Conservation (phyloP, 2,113 vertebrate species). For the Notarius quadriscutis region DNA sequence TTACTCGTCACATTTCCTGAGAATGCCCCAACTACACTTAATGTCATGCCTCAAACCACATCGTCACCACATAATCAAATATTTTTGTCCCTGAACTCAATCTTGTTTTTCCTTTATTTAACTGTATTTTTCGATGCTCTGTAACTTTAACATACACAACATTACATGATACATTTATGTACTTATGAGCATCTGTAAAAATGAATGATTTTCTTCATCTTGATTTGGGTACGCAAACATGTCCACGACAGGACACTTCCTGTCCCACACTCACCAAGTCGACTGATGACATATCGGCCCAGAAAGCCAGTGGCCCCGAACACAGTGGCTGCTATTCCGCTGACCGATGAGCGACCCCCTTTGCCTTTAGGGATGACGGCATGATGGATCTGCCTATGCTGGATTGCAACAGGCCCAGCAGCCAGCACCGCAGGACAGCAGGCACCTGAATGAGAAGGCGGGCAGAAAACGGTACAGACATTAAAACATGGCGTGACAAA, state of each 20-base stretch:
- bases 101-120: not conserved
- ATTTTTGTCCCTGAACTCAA: not conserved
- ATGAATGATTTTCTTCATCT: not conserved
- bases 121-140: not conserved
- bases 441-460: slow-evolving; percentile 66
- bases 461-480: not conserved
- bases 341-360: slow-evolving; percentile 89
- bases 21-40: no score
- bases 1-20: no score
- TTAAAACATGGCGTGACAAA: not conserved
- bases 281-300: slow-evolving; percentile 89
- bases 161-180: not conserved
- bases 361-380: slow-evolving; percentile 83
- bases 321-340: slow-evolving; percentile 90
- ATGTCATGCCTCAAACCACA: not conserved
- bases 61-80: not conserved
- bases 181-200: not conserved
- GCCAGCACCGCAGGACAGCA: slow-evolving; percentile 67
- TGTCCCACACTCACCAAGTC: slow-evolving; percentile 78
- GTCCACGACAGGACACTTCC: no score
- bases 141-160: not conserved
- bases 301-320: slow-evolving; percentile 95
- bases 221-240: no score
- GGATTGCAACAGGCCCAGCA: slow-evolving; percentile 61
- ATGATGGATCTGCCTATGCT: slow-evolving; percentile 82